Evolutionary conservation across 2,113 vertebrate genomes (phyloP), one percentile per base, ranked within the genome.

Genomic region (Ciconia boyciana): DNA sequence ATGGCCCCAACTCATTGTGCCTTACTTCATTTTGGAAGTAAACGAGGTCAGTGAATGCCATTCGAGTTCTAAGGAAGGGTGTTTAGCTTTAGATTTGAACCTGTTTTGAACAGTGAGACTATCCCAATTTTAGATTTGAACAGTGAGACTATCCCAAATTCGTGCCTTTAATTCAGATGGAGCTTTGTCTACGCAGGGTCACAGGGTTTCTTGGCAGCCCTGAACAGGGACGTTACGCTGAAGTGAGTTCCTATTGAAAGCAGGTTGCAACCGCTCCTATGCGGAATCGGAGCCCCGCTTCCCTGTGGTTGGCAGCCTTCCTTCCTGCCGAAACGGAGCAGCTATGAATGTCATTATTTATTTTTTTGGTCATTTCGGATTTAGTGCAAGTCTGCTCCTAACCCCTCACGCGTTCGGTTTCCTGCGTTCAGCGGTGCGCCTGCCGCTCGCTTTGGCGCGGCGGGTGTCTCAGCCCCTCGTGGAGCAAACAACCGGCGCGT

Each of bases 351-450:
- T 26, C 6, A 2, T 49, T 9, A 6, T 29, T 16, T n/a, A 2
- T 29, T 5, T 19, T 58, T 16, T 36, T 31, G 2, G 10, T n/a
- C 78, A 5, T 24, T 5, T 36, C 65, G 5, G 57, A 1, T 4
- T 25, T 11, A 21, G 86, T 0, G 76, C 17, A 29, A 13, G 7
- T 4, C 32, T 13, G 80, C n/a, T 77, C 39, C 16, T 8, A 14
- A 0, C 4, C 72, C 32, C 32, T 1, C 0, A 2, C 0, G 7
- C 13, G 8, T 6, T 6, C 3, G 2, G 13, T 17, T 68, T 16
- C 36, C 24, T 34, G 1, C 10, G 0, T 1, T 1, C 22, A 5
- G 55, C 20, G 7, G 9, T 1, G 7, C 20, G 29, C 1, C 5
- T 13, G 31, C 66, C n/a, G 3, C 3, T 22, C 9, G 1, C 52